A percentile compares a stretch with the other conserved stretches of the same genome.
phyloP scores from a whole-genome alignment of 2,888 invertebrate genomes.

The Plusia festucae region DNA sequence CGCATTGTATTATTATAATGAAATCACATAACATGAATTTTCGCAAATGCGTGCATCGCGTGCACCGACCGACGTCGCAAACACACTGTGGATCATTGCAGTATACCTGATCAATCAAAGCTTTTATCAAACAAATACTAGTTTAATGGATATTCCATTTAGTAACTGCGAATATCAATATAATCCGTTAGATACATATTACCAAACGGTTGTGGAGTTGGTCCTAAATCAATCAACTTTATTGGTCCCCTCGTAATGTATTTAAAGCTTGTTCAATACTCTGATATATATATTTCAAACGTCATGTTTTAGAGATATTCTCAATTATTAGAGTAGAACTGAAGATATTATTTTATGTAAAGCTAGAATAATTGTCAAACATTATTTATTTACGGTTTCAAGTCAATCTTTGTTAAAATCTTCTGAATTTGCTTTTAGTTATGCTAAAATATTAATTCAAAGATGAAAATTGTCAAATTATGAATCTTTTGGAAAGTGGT shows the following conservation, averaged over 20 bases:
- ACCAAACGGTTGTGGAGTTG: slow-evolving; percentile 1
- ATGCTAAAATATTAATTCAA: too few relatives aligned
- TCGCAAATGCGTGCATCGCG: too few relatives aligned
- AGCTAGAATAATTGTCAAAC: neutral
- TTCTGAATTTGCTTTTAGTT: too few relatives aligned
- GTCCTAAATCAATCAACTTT: slow-evolving; percentile 4
- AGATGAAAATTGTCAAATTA: too few relatives aligned
- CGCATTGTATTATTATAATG: neutral
- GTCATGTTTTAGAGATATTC: slow-evolving; percentile 1
- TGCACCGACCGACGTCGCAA: too few relatives aligned
- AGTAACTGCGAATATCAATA: slow-evolving; percentile 2
- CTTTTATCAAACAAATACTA: neutral
- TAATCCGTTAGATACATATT: neutral
- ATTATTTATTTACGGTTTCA: neutral
- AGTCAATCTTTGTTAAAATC: neutral
- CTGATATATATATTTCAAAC: neutral
- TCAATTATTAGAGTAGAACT: neutral
- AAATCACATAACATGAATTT: too few relatives aligned
- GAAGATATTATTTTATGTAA: neutral
- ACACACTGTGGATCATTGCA: too few relatives aligned
- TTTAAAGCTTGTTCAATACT: neutral
- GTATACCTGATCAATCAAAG: neutral
- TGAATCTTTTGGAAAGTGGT: too few relatives aligned
- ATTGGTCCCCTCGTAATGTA: neutral
- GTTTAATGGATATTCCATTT: neutral